Base-by-base conservation (phyloP, 2,888 invertebrate genomes). In the Octonoba sinensis region DNA sequence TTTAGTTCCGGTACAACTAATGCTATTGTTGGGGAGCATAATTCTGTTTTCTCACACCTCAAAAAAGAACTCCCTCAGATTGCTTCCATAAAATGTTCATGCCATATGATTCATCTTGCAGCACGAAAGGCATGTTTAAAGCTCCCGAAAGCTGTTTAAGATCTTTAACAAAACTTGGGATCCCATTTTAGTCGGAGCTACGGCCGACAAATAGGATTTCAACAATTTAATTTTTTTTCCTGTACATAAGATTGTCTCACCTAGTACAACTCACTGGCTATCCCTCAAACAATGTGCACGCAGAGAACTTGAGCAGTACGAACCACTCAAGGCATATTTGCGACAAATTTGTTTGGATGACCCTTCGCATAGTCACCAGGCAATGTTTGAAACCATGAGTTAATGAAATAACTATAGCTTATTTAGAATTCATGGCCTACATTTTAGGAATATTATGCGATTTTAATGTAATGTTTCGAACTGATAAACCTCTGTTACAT, bases 71-170 rank as follows among this genome's bases (percentile, higher is more conserved):
- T 16, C 16, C 54, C 54, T 11, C n/a, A 18, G 18, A 54, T 54
- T 54, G 54, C 54, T 11, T 54, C n/a, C 54, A 54, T 54, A 11
- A 54, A 54, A 54, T 54, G 54, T 18, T 54, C 54, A 11, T 54
- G 54, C 54, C 54, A 54, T 18, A 54, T 54, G 54, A 54, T 54
- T 4, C 54, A 54, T 54, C 54, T 54, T 4, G 54, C 54, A 54
- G 54, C 54, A 6, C 18, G n/a, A 6, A 54, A 54, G 18, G 54
- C 54, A 54, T 54, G 47, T 15, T 12, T 47, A 15, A 47, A 47
- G 47, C 47, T 47, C 12, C 47, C 47, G 12, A 47, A 15, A 47
- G 15, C 47, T 47, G 54, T 54, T 11, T 16, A 54, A 16, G 54
- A 54, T 18, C 54, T 54, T 4, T 54, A n/a, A 15, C 6, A 18